phyloP scores from a whole-genome alignment of 2,888 invertebrate genomes.

The Ganaspis brasiliensis region DNA sequence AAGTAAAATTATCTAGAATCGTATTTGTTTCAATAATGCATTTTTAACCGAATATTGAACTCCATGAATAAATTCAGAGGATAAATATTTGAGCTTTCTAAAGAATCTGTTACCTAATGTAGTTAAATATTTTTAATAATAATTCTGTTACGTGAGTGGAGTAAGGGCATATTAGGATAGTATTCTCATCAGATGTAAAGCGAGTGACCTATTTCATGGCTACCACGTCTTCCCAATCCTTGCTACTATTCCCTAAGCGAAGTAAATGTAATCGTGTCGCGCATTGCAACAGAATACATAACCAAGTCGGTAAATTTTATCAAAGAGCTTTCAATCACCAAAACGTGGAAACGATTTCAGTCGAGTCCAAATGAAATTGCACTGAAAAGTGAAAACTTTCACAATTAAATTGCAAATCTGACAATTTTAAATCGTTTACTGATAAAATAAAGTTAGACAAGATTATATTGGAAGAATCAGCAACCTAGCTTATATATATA shows the following conservation, averaged over 20 bases:
- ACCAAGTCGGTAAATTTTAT: conserved; percentile 11
- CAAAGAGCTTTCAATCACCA: background rate
- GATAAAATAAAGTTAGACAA: background rate
- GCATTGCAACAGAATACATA: conserved; percentile 18
- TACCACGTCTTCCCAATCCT: conserved; percentile 54
- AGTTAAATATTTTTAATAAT: conserved; percentile 43
- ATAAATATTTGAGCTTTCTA: no score
- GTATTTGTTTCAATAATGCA: no score
- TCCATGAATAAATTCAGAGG: no score
- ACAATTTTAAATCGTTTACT: background rate
- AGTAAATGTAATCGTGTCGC: conserved; percentile 31
- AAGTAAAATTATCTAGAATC: no score
- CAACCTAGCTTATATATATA: background rate
- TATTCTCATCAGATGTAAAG: conserved; percentile 54
- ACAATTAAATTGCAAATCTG: background rate
- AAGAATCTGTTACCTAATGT: no score
- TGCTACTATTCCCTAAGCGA: conserved; percentile 39
- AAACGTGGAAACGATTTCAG: background rate
- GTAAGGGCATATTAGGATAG: conserved; percentile 49
- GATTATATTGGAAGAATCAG: conserved; percentile 8
- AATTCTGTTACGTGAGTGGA: conserved; percentile 53
- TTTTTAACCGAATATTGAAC: no score
- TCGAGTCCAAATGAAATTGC: background rate
- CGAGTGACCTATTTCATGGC: conserved; percentile 57
- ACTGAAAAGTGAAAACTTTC: background rate